Conservation (phyloP, 2,888 invertebrate species). For the Ichneumon xanthorius region DNA sequence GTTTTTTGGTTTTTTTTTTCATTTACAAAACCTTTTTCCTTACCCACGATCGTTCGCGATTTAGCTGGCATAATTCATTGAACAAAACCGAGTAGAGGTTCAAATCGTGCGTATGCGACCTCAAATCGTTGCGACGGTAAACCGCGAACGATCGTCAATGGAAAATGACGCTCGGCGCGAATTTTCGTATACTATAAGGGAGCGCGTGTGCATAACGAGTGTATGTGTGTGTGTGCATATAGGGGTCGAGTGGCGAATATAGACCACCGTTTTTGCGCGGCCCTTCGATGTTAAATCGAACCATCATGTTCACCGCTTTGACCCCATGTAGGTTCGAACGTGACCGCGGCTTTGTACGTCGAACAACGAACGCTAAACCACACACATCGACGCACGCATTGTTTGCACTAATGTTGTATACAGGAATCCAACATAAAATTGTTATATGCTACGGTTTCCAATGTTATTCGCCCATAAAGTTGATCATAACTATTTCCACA, state of each 20-base stretch:
- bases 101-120: conserved; percentile 19
- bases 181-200: background rate
- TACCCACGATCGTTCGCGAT: conserved; percentile 17
- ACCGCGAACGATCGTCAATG: conserved; percentile 36
- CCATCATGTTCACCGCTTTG: too few relatives aligned
- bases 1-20: conserved; percentile 12
- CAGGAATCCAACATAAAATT: conserved; percentile 16
- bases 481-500: conserved; percentile 30
- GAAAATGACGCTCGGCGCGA: conserved; percentile 22
- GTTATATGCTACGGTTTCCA: background rate
- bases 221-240: background rate
- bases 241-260: too few relatives aligned
- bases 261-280: too few relatives aligned
- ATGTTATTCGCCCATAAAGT: conserved; percentile 32
- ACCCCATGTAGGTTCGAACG: background rate
- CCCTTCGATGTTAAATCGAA: too few relatives aligned
- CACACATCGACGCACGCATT: conserved; percentile 8
- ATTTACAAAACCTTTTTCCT: background rate
- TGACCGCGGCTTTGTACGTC: conserved; percentile 13
- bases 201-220: background rate
- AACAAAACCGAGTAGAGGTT: conserved; percentile 14
- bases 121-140: conserved; percentile 35
- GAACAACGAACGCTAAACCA: background rate
- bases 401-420: background rate
- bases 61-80: conserved; percentile 28